Evolutionary conservation across 2,797 vertebrate species (phyloP).

Genomic region (Arrhamphus sclerolepis): DNA sequence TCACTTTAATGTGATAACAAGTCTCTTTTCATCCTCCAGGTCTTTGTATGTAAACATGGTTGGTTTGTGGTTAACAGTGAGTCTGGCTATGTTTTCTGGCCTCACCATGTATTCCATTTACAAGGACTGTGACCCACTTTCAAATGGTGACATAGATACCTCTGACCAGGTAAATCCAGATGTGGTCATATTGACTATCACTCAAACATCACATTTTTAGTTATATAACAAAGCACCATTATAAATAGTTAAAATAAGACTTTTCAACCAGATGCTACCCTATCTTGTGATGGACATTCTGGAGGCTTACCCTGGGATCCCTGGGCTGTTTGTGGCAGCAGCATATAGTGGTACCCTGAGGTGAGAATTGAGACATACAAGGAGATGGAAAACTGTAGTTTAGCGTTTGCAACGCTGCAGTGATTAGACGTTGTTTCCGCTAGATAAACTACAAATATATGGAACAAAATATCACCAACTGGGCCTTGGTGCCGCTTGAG

Average conservation of each 20-base stretch:
- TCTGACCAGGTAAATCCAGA: conserved; percentile 76
- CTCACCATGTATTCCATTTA: conserved; percentile 85
- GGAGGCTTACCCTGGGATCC: conserved; percentile 77
- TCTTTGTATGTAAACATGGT: conserved; percentile 83
- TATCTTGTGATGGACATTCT: conserved; percentile 87
- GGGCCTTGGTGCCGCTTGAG: background rate
- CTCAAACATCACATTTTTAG: background rate
- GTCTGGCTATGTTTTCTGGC: conserved; percentile 79
- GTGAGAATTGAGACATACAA: conserved; percentile 57
- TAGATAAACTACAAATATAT: background rate
- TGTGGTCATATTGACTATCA: background rate
- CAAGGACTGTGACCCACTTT: conserved; percentile 82
- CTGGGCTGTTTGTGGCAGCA: conserved; percentile 85
- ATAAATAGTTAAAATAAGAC: conserved; percentile 1
- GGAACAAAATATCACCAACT: background rate
- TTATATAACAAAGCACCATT: background rate
- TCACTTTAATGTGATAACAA: conserved; percentile 18
- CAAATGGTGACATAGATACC: conserved; percentile 68
- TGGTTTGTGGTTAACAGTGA: conserved; percentile 82
- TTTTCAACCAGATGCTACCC: conserved; percentile 77
- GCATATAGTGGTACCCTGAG: conserved; percentile 86
- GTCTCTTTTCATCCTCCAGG: conserved; percentile 57
- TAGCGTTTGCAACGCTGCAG: background rate
- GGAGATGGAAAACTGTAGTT: background rate
- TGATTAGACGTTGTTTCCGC: background rate